phyloP scores from a whole-genome alignment of 2,888 invertebrate species.

The Conus canariensis region DNA sequence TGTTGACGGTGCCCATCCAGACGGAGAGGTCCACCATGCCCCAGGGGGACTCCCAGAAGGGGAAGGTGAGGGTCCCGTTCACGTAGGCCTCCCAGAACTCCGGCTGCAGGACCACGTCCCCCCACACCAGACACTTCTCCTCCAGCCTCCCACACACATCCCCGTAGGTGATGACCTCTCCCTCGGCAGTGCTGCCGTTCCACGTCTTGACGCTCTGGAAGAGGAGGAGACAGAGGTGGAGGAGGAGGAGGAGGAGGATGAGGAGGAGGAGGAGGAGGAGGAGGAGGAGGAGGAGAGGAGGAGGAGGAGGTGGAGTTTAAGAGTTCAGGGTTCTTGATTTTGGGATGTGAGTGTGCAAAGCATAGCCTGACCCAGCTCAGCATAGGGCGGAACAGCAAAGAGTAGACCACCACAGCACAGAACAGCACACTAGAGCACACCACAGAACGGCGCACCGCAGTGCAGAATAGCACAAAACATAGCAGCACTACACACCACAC shows the following conservation, averaged over 20 bases:
- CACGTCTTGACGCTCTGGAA: background rate
- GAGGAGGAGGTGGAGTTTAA: background rate
- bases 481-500: too few relatives aligned
- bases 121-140: constrained; percentile 34
- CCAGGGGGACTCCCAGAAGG: constrained; percentile 39
- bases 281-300: background rate
- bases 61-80: constrained; percentile 45
- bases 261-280: background rate
- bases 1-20: constrained; percentile 35
- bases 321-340: too few relatives aligned
- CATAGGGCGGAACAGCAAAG: background rate
- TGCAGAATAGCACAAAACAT: too few relatives aligned
- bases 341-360: too few relatives aligned
- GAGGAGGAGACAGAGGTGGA: background rate
- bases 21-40: constrained; percentile 40
- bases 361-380: too few relatives aligned
- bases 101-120: constrained; percentile 22
- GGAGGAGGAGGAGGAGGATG: background rate
- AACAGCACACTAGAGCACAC: too few relatives aligned
- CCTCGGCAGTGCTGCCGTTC: background rate
- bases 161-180: constrained; percentile 16
- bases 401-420: too few relatives aligned
- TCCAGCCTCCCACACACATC: constrained; percentile 44
- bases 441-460: too few relatives aligned
- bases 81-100: constrained; percentile 13